These are phyloP conservation scores for Leptobrachium ailaonicum DNA, from an alignment of 2,113 vertebrate species.

Conservation along the genomic window DNA sequence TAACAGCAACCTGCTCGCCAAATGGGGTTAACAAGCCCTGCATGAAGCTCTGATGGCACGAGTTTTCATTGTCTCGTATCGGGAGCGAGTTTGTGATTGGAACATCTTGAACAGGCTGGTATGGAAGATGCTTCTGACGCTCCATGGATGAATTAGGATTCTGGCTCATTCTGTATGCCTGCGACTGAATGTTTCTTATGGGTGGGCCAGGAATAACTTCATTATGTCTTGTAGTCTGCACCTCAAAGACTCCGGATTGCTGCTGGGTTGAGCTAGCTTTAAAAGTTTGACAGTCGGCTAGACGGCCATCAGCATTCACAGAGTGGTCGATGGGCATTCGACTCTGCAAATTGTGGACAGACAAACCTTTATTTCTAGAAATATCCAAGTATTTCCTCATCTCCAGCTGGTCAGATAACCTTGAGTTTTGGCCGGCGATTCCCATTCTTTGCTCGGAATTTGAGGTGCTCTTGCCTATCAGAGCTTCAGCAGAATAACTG, in stretches of 20 bases:
- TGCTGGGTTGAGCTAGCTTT: conserved; percentile 78
- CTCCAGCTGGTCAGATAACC: conserved; percentile 86
- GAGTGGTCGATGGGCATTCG: conserved; percentile 79
- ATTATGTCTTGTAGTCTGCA: conserved; percentile 84
- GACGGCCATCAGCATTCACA: conserved; percentile 73
- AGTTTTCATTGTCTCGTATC: conserved; percentile 80
- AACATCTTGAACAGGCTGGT: conserved; percentile 81
- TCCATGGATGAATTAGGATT: conserved; percentile 74
- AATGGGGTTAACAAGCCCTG: conserved; percentile 89
- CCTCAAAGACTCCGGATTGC: conserved; percentile 75
- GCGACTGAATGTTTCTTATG: conserved; percentile 80
- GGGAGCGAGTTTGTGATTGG: conserved; percentile 74
- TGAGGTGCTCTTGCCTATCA: conserved; percentile 89
- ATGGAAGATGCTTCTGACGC: conserved; percentile 81
- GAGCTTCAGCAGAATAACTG: conserved; percentile 94
- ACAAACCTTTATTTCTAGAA: conserved; percentile 82
- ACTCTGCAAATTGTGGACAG: conserved; percentile 82
- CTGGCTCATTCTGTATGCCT: conserved; percentile 82
- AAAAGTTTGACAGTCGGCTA: conserved; percentile 89
- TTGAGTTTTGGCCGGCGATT: conserved; percentile 81
- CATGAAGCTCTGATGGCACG: conserved; percentile 94
- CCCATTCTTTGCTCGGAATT: conserved; percentile 86
- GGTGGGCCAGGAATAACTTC: conserved; percentile 81
- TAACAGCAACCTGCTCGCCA: conserved; percentile 81
- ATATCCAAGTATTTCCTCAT: conserved; percentile 88